Conservation (phyloP, 2,113 vertebrate species). For the Mus musculus region GRCm39 chr12:77663501-77664000, state of each 20-base stretch:
- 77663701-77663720: not conserved
- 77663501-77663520: too few species aligned
- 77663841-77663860: not conserved
- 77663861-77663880: not conserved
- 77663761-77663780: not conserved
- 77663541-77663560: not conserved
- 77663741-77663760: not conserved
- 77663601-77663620: not conserved
- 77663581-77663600: not conserved
- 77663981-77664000: not conserved
- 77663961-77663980: not conserved
- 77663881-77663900: not conserved
- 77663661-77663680: constrained; percentile 8
- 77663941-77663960: not conserved
- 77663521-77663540: too few species aligned
- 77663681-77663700: not conserved
- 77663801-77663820: not conserved
- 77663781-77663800: not conserved
- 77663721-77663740: not conserved
- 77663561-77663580: not conserved
- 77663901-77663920: not conserved
- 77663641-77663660: constrained; percentile 12
- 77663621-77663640: not conserved
- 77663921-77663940: not conserved
- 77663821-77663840: not conserved